Conservation (phyloP, 64 coral and sea anemone genomes). For the Acropora tenuis region DNA sequence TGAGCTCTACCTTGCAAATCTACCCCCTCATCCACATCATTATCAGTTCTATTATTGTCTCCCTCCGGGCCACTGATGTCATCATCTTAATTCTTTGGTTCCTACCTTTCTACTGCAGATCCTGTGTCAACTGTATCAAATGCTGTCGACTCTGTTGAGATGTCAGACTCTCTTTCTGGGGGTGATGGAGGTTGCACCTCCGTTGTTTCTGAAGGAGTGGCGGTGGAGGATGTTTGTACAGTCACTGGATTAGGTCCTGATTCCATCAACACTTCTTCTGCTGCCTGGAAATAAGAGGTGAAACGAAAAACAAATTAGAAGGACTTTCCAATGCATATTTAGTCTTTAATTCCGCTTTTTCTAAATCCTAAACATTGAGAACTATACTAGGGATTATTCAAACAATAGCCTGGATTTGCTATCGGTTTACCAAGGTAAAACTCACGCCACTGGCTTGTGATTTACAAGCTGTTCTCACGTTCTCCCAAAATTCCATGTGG, state of each 20-base stretch:
- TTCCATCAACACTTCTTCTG: conserved; percentile 75
- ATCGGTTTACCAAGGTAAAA: too few species aligned
- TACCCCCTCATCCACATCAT: conserved; percentile 92
- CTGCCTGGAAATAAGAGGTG: conserved; percentile 49
- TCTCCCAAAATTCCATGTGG: too few species aligned
- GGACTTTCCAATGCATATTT: too few species aligned
- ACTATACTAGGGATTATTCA: too few species aligned
- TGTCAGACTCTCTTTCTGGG: background rate
- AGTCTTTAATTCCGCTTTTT: too few species aligned
- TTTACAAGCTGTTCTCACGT: too few species aligned
- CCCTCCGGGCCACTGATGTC: background rate
- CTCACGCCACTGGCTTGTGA: too few species aligned
- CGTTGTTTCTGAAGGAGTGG: conserved; percentile 51
- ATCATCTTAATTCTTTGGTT: conserved; percentile 50
- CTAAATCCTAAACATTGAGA: too few species aligned
- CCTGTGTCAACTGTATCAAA: conserved; percentile 22
- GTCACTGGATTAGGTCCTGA: conserved; percentile 23
- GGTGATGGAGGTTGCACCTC: conserved; percentile 3
- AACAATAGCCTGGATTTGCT: too few species aligned
- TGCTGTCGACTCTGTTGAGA: background rate
- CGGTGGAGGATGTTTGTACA: conserved; percentile 33
- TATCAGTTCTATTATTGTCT: background rate
- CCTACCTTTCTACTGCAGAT: conserved; percentile 11
- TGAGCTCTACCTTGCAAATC: conserved; percentile 86
- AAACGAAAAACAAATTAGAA: background rate